Evolutionary conservation across 2,797 vertebrate genomes (phyloP).

Genomic region (Novumbra hubbsi): DNA sequence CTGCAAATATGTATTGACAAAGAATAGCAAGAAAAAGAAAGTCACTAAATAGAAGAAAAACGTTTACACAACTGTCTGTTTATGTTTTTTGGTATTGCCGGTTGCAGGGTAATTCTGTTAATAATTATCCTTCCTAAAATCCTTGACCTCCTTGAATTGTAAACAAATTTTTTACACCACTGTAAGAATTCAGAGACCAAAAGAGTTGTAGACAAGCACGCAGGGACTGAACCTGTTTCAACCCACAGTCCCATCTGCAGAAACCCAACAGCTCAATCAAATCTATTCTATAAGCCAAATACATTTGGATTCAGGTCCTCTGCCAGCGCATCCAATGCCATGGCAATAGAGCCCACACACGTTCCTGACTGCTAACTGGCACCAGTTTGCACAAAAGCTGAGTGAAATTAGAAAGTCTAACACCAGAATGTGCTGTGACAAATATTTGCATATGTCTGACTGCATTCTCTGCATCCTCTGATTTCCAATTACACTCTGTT

Average conservation of each 20-base stretch:
- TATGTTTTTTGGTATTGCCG: conserved; percentile 60
- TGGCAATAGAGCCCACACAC: conserved; percentile 58
- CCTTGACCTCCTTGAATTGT: conserved; percentile 92
- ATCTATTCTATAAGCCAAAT: conserved; percentile 77
- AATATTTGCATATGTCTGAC: conserved; percentile 75
- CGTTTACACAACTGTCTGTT: conserved; percentile 32
- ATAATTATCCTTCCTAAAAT: conserved; percentile 95
- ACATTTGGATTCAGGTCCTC: conserved; percentile 66
- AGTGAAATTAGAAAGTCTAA: conserved; percentile 79
- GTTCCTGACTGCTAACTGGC: conserved; percentile 55
- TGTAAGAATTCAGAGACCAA: conserved; percentile 85
- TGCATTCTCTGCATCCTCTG: conserved; percentile 66
- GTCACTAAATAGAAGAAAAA: too few species aligned
- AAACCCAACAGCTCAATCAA: conserved; percentile 84
- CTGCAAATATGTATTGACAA: too few species aligned
- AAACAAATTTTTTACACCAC: conserved; percentile 87
- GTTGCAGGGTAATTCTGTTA: conserved; percentile 87
- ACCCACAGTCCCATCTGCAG: conserved; percentile 94
- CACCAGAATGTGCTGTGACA: conserved; percentile 69
- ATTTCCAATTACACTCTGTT: conserved; percentile 70
- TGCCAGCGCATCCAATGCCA: conserved; percentile 38
- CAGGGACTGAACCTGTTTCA: conserved; percentile 89
- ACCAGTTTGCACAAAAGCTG: conserved; percentile 61
- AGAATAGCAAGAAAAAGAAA: too few species aligned
- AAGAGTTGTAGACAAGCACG: conserved; percentile 94